A percentile compares a stretch with the other conserved stretches of the same genome.
Evolutionary conservation across 2,797 vertebrate genomes (phyloP).

Genomic region (Neosalanx taihuensis): DNA sequence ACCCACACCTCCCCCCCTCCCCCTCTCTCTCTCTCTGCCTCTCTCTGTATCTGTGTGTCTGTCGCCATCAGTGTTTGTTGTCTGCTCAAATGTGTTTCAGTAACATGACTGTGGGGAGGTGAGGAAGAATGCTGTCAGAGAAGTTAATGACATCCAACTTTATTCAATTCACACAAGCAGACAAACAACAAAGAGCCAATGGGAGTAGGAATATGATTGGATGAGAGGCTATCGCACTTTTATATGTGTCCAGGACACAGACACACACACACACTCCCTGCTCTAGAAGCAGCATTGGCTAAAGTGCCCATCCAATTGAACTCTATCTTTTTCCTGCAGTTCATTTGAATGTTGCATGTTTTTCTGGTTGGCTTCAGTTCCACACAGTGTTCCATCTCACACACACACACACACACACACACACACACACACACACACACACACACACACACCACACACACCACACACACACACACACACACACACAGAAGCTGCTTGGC

Average conservation of each 20-base stretch:
- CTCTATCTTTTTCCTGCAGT: background rate
- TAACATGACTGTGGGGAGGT: conserved; percentile 54
- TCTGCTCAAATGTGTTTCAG: conserved; percentile 61
- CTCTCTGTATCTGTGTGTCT: background rate
- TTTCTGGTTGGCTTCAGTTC: background rate
- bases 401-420: conserved; percentile 20
- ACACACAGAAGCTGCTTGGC: conserved; percentile 37
- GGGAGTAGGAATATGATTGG: conserved; percentile 55
- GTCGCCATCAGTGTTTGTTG: conserved; percentile 39
- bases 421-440: conserved; percentile 7
- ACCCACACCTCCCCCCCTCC: conserved; percentile 60
- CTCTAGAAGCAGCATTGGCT: background rate
- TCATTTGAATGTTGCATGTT: background rate
- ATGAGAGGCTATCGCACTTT: conserved; percentile 38
- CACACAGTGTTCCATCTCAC: background rate
- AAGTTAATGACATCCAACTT: conserved; percentile 62
- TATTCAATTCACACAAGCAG: conserved; percentile 58
- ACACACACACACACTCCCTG: background rate
- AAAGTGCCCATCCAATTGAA: background rate
- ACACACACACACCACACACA: conserved; percentile 41
- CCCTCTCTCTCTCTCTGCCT: conserved; percentile 12
- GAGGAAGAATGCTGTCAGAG: conserved; percentile 46
- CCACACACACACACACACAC: conserved; percentile 46
- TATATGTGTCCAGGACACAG: background rate
- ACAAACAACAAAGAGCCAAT: conserved; percentile 55